phyloP scores from a whole-genome alignment of 2,888 invertebrate genomes.

The Amphipoea lucens region DNA sequence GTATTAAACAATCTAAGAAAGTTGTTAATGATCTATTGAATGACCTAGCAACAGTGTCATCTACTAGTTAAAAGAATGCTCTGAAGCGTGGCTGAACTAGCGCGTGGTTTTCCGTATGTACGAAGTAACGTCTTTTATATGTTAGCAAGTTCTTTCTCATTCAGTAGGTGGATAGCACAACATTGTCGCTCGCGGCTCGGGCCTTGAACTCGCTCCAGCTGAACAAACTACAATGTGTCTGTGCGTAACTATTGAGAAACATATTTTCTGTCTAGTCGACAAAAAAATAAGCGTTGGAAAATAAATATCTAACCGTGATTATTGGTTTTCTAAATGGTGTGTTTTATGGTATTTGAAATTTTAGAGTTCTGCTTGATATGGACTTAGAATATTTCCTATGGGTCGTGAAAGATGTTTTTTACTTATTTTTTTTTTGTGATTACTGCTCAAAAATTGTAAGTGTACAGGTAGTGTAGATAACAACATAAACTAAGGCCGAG shows the following conservation, averaged over 20 bases:
- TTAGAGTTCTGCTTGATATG: neutral
- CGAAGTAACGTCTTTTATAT: constrained; percentile 68
- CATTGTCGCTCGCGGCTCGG: constrained; percentile 78
- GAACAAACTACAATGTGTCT: constrained; percentile 77
- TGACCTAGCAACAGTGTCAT: constrained; percentile 33
- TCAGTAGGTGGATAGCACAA: constrained; percentile 68
- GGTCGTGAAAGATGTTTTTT: neutral
- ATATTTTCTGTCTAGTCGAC: constrained; percentile 68
- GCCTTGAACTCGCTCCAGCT: constrained; percentile 87
- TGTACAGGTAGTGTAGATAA: constrained; percentile 74
- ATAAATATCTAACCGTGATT: constrained; percentile 53
- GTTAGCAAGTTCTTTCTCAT: constrained; percentile 70
- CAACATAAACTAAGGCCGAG: constrained; percentile 82
- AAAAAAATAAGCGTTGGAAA: constrained; percentile 55
- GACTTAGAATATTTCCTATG: neutral
- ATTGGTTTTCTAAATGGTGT: constrained; percentile 18
- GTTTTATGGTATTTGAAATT: constrained; percentile 13
- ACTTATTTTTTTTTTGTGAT: neutral
- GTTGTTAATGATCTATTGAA: constrained; percentile 2
- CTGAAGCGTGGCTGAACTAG: constrained; percentile 26
- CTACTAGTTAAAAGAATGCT: constrained; percentile 37
- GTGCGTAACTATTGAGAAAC: constrained; percentile 68
- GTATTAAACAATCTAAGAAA: neutral
- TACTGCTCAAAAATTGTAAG: neutral
- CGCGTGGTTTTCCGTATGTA: constrained; percentile 51